Evolutionary conservation across 2,888 invertebrate genomes (phyloP), one percentile per base, ranked within the genome.

Genomic region (Trichacis sp.): DNA sequence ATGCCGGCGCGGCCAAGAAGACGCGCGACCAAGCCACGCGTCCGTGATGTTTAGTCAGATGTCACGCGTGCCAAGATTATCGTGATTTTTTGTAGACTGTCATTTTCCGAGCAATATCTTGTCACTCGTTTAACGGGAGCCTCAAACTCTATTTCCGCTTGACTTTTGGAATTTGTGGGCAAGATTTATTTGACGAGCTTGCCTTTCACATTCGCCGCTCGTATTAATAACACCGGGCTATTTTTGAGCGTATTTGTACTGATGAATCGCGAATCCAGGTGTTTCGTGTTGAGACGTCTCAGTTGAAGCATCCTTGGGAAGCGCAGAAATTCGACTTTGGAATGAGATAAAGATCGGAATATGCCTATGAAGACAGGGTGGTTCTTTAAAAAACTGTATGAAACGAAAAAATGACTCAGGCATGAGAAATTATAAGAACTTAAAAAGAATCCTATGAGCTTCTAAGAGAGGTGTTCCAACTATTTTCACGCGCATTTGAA

Each of bases 181-280:
- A 24, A 47, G 29, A 47, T 47, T 24, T 29, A 29, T 47, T 14
- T 14, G 14, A 24, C 47, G 29, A 47, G 12, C 29, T 6, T 12
- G 4, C 15, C 9, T 33, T 33, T 30, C 11, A 14, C 38, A 33
- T 42, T 56, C 46, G 6, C 12, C 15, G 19, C 1, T 58, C 61
- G 66, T 77, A 77, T 79, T 79, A 79, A 79, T 78, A 78, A 57
- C 70, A 48, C 60, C 63, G 33, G 65, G 72, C 73, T 75, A 76
- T 74, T 75, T 75, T 65, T 55, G 63, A 60, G 59, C 66, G 66
- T 59, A 58, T 54, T 68, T 62, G 72, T 76, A 71, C 65, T 70
- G 72, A 72, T 70, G 73, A 67, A 79, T 76, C 73, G 77, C 73
- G 76, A 75, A 70, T 76, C 72, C 77, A 77, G 79, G 76, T 78